Evolutionary conservation across 2,888 invertebrate species (phyloP), one percentile per base, ranked within the genome.

Genomic region (Parochlus steinenii): DNA sequence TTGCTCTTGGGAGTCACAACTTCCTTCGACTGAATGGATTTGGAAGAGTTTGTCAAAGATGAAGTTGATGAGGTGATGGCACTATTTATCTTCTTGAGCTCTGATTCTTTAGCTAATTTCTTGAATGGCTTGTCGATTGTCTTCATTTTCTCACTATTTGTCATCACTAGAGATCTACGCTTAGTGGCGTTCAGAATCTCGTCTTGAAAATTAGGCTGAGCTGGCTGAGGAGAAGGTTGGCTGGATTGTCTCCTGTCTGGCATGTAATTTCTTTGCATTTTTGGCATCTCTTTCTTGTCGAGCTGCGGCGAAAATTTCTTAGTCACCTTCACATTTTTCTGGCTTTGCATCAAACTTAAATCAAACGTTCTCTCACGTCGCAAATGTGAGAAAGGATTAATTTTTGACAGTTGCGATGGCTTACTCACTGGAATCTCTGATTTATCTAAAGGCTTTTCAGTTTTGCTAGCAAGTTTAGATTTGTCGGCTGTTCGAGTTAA

Each of bases 31-130:
- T 10, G 6, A n/a, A n/a, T n/a, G 7, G 30, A 8, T 59, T 63
- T 63, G 59, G 62, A 63, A 61, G 63, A 63, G 61, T 63, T 63
- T 57, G 61, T 61, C 48, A 63, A 53, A 45, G 62, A 62, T 47
- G 59, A 57, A 42, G 50, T 55, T 44, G 50, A 55, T 29, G 55
- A 53, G 40, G 56, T 41, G 59, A 42, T 25, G 56, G 56, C 44
- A 52, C 58, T 15, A 55, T 44, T 41, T 54, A 57, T 41, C 50
- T 54, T 33, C 45, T 48, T 45, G 53, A 60, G 33, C 59, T 44
- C 46, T 60, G 59, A 31, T 57, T 56, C 38, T 55, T 57, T 41
- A 56, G 47, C 40, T 48, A 45, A 51, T 57, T 37, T 31, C 27
- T 26, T 27, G 5, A 31, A 19, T n/a, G 17, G 17, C 14, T 36